These are phyloP conservation scores for Manduca sexta DNA, from an alignment of 1,140 invertebrate species.

Conservation along the genomic window DNA sequence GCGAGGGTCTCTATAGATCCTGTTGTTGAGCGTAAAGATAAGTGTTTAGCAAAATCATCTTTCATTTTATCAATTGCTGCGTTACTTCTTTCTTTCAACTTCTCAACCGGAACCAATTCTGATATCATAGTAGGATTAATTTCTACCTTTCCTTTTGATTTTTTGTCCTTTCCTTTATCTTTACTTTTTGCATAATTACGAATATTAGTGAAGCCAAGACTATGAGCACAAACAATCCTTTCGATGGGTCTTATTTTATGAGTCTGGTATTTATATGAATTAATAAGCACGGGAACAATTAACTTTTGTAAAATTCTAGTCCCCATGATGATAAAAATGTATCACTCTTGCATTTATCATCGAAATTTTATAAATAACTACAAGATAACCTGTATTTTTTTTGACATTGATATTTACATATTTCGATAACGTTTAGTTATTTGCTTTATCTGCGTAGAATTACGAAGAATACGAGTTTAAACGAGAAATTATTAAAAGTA, in stretches of 20 bases:
- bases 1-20: constrained; percentile 85
- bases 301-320: constrained; percentile 41
- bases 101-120: constrained; percentile 81
- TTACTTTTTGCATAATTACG: constrained; percentile 70
- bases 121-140: constrained; percentile 80
- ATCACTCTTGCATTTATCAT: neutral
- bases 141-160: constrained; percentile 78
- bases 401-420: no score
- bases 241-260: constrained; percentile 22
- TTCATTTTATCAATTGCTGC: constrained; percentile 81
- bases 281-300: constrained; percentile 27
- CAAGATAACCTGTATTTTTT: constrained; percentile 1
- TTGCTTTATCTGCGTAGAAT: no score
- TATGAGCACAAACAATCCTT: constrained; percentile 22
- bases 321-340: constrained; percentile 23
- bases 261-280: constrained; percentile 27
- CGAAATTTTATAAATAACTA: neutral
- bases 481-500: no score
- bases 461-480: no score
- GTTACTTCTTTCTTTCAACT: constrained; percentile 79
- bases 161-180: constrained; percentile 78
- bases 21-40: constrained; percentile 81
- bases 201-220: constrained; percentile 23
- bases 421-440: neutral
- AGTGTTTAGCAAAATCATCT: constrained; percentile 84